Evolutionary conservation across 2,888 invertebrate species (phyloP), one percentile per base, ranked within the genome.

Genomic region (Spisula subtruncata): DNA sequence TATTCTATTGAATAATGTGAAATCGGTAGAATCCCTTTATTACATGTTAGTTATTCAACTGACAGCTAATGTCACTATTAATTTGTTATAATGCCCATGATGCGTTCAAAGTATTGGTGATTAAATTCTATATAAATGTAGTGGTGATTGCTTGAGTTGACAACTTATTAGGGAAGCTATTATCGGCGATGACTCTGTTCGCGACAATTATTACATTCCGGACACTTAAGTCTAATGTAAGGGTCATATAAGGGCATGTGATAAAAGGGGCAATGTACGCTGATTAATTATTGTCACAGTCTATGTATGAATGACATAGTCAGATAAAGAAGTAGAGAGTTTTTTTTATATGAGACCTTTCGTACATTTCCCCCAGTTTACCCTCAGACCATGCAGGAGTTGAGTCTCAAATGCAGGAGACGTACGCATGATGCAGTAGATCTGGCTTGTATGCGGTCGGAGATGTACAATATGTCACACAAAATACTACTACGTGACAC

Each of bases 61-160:
- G 87, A 85, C 90, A 82, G 82, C 48, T n/a, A 81, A 46, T 35
- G 85, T 91, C 90, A 71, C 25, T 71, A 82, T 56, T 32, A 79
- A 91, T 91, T 91, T 91, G 89, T 91, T 82, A 25, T 54, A 48
- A 84, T 82, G 80, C 60, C 35, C 46, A 81, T 80, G 85, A 89
- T 71, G 56, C 90, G 86, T 87, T 82, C 87, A 89, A 91, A 91
- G 87, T 91, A 85, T 85, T 82, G 56, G 66, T 89, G 90, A 91
- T 91, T 89, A 85, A 87, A 89, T 91, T 91, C 90, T 88, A 71
- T n/a, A 41, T 83, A 60, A n/a, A 83, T 66, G 71, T 83, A 66
- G 25, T 66, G 66, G 35, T 71, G 60, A 83, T 48, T 71, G 71
- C 71, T 60, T 46, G 60, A 25, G 14, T n/a, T 83, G 83, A 46